A percentile compares a stretch with the other conserved stretches of the same genome.
These are phyloP conservation scores for Sarcophilus harrisii DNA, from an alignment of 2,797 vertebrate species.

Conservation along the genomic window DNA sequence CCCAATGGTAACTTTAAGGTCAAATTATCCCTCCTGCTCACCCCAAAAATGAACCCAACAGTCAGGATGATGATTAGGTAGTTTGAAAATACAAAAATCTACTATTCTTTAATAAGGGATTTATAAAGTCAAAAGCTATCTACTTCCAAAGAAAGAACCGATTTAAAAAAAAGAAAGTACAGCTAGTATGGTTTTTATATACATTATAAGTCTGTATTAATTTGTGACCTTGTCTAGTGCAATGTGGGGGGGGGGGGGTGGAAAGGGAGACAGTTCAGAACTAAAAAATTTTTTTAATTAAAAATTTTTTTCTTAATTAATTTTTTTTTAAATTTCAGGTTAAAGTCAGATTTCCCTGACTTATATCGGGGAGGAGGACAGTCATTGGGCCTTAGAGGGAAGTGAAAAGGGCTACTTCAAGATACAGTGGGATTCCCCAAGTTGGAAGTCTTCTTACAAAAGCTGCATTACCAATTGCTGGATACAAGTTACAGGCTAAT, in stretches of 20 bases:
- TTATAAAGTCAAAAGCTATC: background rate
- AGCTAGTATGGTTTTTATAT: background rate
- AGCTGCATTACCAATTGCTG: background rate
- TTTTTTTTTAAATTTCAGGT: background rate
- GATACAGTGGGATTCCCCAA: background rate
- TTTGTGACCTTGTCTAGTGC: background rate
- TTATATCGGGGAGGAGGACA: background rate
- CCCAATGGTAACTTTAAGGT: background rate
- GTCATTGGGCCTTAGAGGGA: background rate
- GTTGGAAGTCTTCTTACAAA: background rate
- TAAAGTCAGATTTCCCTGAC: background rate
- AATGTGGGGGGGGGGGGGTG: background rate
- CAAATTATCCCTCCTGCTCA: background rate
- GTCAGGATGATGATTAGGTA: background rate
- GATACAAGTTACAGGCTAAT: background rate
- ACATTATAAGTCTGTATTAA: background rate
- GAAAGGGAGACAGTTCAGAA: background rate
- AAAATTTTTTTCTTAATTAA: too few relatives aligned
- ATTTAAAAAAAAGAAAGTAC: background rate
- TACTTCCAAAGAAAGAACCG: background rate
- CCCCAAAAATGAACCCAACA: background rate
- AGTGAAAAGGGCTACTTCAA: background rate
- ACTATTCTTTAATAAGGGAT: background rate
- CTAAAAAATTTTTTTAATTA: background rate
- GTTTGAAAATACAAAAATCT: background rate